Conservation (phyloP, 2,113 vertebrate species). For the Lonchura striata region DNA sequence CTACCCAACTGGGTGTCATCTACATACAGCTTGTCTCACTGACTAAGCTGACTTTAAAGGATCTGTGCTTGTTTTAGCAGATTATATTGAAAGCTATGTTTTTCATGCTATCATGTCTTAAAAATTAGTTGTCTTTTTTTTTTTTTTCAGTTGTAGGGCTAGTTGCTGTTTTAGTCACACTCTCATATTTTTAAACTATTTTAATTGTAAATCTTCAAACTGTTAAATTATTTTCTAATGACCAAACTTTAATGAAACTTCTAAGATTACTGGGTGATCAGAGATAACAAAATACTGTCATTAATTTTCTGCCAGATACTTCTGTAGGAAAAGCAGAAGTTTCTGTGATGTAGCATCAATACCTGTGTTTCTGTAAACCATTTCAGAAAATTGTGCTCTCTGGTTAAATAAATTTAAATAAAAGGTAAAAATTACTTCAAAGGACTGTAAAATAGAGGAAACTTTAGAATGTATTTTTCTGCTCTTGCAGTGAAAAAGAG, state of each 20-base stretch:
- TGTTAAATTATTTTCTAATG: not conserved
- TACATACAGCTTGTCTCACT: not conserved
- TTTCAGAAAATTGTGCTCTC: not conserved
- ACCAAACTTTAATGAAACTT: not conserved
- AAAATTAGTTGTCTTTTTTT: not conserved
- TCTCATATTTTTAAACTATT: not conserved
- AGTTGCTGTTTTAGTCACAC: not conserved
- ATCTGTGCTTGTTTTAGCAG: not conserved
- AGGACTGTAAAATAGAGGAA: not conserved
- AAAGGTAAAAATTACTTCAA: not conserved
- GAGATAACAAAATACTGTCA: not conserved
- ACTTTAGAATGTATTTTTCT: not conserved
- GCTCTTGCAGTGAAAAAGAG: constrained; percentile 80
- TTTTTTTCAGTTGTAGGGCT: not conserved
- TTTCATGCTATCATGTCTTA: not conserved
- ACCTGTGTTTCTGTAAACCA: not conserved
- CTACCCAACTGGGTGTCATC: fast-evolving
- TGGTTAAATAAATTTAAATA: not conserved
- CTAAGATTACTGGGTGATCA: not conserved
- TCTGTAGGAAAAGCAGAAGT: not conserved
- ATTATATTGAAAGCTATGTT: not conserved
- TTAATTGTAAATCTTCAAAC: not conserved
- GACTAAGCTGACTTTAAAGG: not conserved
- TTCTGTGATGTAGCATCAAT: not conserved
- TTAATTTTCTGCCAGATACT: not conserved